These are phyloP conservation scores for Spodoptera picta DNA, from an alignment of 2,888 invertebrate species.

Conservation along the genomic window DNA sequence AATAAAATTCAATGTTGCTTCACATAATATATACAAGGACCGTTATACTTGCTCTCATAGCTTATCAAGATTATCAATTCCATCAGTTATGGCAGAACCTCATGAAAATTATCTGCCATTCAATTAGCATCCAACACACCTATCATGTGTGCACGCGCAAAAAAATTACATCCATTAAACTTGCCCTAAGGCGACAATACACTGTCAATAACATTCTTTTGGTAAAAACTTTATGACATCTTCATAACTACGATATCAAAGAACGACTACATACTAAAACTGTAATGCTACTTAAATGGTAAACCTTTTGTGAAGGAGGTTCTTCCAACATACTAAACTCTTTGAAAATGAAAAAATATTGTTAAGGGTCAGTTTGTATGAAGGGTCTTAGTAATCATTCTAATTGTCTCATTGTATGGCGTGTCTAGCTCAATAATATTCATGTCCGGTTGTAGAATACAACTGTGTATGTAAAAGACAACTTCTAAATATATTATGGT, in stretches of 20 bases:
- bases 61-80: too few species aligned
- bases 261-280: slow-evolving; percentile 5
- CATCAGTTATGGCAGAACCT: background rate
- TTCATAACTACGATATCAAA: slow-evolving; percentile 18
- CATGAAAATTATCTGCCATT: slow-evolving; percentile 36
- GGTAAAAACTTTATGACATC: slow-evolving; percentile 40
- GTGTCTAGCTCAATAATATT: too few species aligned
- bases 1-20: too few species aligned
- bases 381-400: too few species aligned
- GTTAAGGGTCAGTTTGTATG: background rate
- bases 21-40: too few species aligned
- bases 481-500: too few species aligned
- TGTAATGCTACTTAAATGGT: slow-evolving; percentile 4
- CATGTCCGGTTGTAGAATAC: too few species aligned
- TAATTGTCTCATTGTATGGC: too few species aligned
- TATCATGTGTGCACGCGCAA: slow-evolving; percentile 11
- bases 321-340: background rate
- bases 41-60: too few species aligned
- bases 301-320: slow-evolving; percentile 7
- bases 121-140: slow-evolving; percentile 24
- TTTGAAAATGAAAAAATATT: background rate
- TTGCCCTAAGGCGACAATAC: slow-evolving; percentile 2
- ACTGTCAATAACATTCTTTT: slow-evolving; percentile 20
- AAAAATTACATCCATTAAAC: slow-evolving; percentile 30
- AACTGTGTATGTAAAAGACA: too few species aligned